phyloP scores from a whole-genome alignment of 2,113 vertebrate genomes.

The Saccopteryx bilineata region DNA sequence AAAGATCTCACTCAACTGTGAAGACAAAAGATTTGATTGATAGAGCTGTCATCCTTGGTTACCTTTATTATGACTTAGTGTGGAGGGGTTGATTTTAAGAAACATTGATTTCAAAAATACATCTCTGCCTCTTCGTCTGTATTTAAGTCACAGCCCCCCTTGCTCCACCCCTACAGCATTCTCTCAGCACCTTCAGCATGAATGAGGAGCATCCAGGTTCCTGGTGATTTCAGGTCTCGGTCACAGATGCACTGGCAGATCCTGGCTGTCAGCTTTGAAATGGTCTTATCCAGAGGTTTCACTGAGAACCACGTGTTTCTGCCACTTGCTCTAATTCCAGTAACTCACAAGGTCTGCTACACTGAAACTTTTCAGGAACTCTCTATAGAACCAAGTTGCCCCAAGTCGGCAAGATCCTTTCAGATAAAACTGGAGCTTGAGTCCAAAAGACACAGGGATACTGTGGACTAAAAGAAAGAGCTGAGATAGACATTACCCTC shows the following conservation, averaged over 20 bases:
- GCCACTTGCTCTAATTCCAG: neutral
- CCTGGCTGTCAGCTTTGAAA: neutral
- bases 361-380: neutral
- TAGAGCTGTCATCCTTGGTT: constrained; percentile 84
- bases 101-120: constrained; percentile 82
- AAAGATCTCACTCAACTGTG: constrained; percentile 63
- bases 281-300: constrained; percentile 17
- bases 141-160: neutral
- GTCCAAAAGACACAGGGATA: neutral
- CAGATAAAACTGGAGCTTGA: neutral
- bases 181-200: neutral
- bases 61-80: constrained; percentile 76
- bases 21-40: constrained; percentile 79
- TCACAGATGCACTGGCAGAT: neutral
- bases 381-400: neutral
- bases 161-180: neutral
- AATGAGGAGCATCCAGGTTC: neutral
- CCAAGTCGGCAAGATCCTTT: neutral
- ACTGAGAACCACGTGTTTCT: constrained; percentile 14
- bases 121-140: constrained; percentile 62
- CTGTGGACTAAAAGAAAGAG: neutral
- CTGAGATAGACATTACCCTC: neutral
- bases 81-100: constrained; percentile 71
- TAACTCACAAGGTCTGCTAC: neutral
- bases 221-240: neutral